Evolutionary conservation across 2,797 vertebrate genomes (phyloP), one percentile per base, ranked within the genome.

Genomic region (Leuciscus waleckii): DNA sequence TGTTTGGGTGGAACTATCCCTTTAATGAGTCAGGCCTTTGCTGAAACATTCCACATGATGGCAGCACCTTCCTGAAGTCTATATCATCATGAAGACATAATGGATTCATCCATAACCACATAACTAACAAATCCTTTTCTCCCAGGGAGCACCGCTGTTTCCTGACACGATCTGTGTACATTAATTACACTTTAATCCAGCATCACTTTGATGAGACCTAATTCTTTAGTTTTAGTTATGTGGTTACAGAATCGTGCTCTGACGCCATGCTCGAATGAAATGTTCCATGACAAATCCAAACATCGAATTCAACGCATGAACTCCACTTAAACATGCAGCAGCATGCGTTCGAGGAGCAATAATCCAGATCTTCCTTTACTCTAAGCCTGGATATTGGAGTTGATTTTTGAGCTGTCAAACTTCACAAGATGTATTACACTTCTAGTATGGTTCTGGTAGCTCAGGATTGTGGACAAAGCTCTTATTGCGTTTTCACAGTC

Each of bases 11-110:
- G n/a, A 26, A 26, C 58, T 26, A 14, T 26, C n/a, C 58, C n/a
- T 26, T 61, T 29, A 54, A 54, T 17, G 13, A 79, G 29, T 21
- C 16, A 9, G 14, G 17, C 58, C 58, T 56, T 78, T 54, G 7
- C 63, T 58, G n/a, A 16, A 58, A 58, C 49, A 37, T 77, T 70
- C 82, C 82, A 78, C 82, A 58, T 5, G 82, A 70, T 78, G 82
- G 82, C 82, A 84, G 61, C 74, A 70, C 37, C 65, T 26, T 29
- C 3, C 35, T 68, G 2, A 54, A 26, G 21, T 39, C 16, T 84
- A 3, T 26, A 23, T n/a, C 65, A 17, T 23, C 29, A 26, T 32
- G 29, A 81, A 69, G 16, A 41, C n/a, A 1, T 37, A 16, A 74
- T 23, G 54, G 46, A 13, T 41, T 46, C 41, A 46, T 32, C 77